Evolutionary conservation across 2,113 vertebrate species (phyloP), one percentile per base, ranked within the genome.

Genomic region (Sinocyclocheilus grahami): DNA sequence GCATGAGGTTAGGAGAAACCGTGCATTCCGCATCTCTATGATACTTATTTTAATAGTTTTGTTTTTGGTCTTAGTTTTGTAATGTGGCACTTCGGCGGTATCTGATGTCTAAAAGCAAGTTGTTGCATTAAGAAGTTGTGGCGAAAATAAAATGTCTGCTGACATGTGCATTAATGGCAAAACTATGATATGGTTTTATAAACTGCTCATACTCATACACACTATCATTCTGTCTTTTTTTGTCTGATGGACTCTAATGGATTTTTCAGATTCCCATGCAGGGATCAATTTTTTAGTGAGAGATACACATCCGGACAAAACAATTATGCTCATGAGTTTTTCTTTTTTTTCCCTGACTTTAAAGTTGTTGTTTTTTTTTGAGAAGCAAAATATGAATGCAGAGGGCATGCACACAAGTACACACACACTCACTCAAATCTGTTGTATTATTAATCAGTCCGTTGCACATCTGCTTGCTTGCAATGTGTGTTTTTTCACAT

Each of bases 401-500:
- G 7, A 82, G 24, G 33, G 51, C 53, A 48, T 14, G 51, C 39
- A 85, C 30, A 82, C 55, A 69, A 5, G 42, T 55, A 63, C 87
- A 72, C 78, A 82, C 46, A 75, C 79, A 83, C 85, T 83, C 88
- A 83, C 88, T 85, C 91, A 94, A 90, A 94, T 92, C 93, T 93
- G 90, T 93, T 95, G 90, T 94, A 95, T 95, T 94, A 95, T 94
- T 94, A 93, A 94, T 94, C 90, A 94, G 91, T 92, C 90, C 88
- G 87, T 92, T 91, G 91, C 91, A 93, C 92, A 93, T 94, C 93
- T 93, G 92, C 91, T 83, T 92, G 92, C 91, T 92, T 93, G 92
- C 89, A 93, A 88, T 89, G 83, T 86, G 74, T 87, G 86, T 90
- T 89, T 86, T 94, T 90, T 5, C 93, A 93, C 96, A 95, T 97